Conservation (phyloP, 2,888 invertebrate species). For the Cyclophora albipunctata region DNA sequence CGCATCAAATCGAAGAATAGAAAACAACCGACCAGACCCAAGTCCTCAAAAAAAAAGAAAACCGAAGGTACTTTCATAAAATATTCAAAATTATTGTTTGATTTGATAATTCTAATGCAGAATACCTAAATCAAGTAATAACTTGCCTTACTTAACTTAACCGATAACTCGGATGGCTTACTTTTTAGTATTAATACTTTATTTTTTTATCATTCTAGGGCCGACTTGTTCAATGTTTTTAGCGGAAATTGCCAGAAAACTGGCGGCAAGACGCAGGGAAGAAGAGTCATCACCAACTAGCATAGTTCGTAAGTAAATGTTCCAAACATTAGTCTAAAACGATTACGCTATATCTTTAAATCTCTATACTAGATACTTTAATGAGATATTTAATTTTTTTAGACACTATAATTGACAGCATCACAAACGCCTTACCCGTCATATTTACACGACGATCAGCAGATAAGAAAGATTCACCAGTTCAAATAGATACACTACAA, state of each 20-base stretch:
- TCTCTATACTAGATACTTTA: background rate
- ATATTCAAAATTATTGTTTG: background rate
- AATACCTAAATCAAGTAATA: too few relatives aligned
- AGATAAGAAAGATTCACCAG: constrained; percentile 38
- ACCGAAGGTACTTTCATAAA: constrained; percentile 38
- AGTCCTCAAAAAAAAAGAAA: constrained; percentile 51
- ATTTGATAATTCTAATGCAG: background rate
- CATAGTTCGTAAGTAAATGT: constrained; percentile 50
- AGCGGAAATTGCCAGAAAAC: constrained; percentile 50
- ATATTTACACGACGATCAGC: constrained; percentile 41
- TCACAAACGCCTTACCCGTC: constrained; percentile 55
- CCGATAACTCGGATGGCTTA: too few relatives aligned
- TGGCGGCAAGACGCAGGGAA: constrained; percentile 44
- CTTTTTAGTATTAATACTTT: too few relatives aligned
- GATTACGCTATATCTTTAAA: too few relatives aligned
- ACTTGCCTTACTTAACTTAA: too few relatives aligned
- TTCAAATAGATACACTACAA: constrained; percentile 48
- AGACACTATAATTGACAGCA: constrained; percentile 57
- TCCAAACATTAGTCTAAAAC: background rate
- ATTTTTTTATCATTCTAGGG: constrained; percentile 27
- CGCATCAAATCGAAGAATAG: constrained; percentile 51
- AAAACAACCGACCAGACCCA: constrained; percentile 44
- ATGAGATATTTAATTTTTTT: constrained; percentile 13
- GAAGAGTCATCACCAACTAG: constrained; percentile 43
- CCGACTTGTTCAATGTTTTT: constrained; percentile 64